These are phyloP conservation scores for Leucania comma DNA, from an alignment of 2,888 invertebrate genomes.

Conservation along the genomic window DNA sequence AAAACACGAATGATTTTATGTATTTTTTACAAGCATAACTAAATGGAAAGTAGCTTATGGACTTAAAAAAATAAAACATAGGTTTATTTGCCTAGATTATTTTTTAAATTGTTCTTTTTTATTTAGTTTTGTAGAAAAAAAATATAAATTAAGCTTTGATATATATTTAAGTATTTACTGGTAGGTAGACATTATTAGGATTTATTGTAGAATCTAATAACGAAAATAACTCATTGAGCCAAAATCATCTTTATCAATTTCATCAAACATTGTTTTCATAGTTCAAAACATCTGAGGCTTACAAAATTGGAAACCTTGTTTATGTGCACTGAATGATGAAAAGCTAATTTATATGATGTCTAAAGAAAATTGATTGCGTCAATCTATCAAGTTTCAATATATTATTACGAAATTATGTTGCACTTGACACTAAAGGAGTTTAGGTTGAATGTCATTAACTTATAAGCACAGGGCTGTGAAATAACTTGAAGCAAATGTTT, in stretches of 20 bases:
- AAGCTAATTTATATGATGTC: constrained; percentile 39
- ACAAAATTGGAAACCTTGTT: constrained; percentile 26
- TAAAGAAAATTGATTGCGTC: constrained; percentile 21
- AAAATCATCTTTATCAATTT: constrained; percentile 3
- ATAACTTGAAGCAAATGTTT: constrained; percentile 34
- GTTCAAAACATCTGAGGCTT: constrained; percentile 54
- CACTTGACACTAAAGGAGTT: constrained; percentile 7
- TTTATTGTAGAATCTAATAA: neutral
- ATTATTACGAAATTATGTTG: neutral
- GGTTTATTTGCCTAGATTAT: neutral
- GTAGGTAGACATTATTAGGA: neutral
- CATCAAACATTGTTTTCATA: constrained; percentile 13
- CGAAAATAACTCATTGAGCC: neutral
- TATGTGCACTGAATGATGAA: constrained; percentile 43
- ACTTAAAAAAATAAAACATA: neutral
- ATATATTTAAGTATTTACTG: neutral
- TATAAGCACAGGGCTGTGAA: neutral
- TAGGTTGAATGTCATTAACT: neutral
- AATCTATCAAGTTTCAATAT: constrained; percentile 6
- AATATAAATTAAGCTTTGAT: neutral
- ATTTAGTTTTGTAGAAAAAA: too few species aligned
- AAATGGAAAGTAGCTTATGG: neutral
- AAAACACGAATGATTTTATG: neutral
- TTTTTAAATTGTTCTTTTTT: too few species aligned
- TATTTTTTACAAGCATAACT: neutral